Conservation (phyloP, 1,140 invertebrate species). For the Cephus cinctus region DNA sequence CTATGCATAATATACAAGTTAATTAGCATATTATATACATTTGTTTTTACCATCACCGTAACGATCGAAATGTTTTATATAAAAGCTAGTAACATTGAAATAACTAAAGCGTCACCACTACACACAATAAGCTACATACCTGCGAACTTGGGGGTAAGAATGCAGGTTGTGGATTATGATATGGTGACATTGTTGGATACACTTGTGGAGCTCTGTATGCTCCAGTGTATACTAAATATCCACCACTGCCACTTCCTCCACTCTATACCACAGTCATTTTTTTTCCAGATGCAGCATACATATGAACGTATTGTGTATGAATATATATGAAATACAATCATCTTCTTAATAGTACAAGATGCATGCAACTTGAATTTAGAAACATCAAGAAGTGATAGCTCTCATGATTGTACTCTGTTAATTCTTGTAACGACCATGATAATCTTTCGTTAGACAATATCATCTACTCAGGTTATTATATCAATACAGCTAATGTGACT, state of each 20-base stretch:
- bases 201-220: slow-evolving; percentile 54
- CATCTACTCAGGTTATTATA: too few relatives aligned
- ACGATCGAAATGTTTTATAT: neutral
- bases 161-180: slow-evolving; percentile 55
- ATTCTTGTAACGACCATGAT: too few relatives aligned
- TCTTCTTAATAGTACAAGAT: too few relatives aligned
- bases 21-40: neutral
- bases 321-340: too few relatives aligned
- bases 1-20: slow-evolving; percentile 36
- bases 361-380: too few relatives aligned
- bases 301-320: too few relatives aligned
- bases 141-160: slow-evolving; percentile 53
- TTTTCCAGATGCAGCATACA: slow-evolving; percentile 48
- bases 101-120: neutral
- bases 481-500: too few relatives aligned
- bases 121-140: slow-evolving; percentile 34
- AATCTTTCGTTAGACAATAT: too few relatives aligned
- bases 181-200: slow-evolving; percentile 53
- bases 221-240: slow-evolving; percentile 51
- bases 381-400: too few relatives aligned
- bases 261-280: slow-evolving; percentile 38
- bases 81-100: neutral
- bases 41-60: neutral
- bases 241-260: slow-evolving; percentile 44
- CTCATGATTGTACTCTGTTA: too few relatives aligned